Percentiles rank a stretch among this genome's conserved stretches.
Evolutionary conservation across 2,797 vertebrate species (phyloP).

Genomic region (Lophius americanus): DNA sequence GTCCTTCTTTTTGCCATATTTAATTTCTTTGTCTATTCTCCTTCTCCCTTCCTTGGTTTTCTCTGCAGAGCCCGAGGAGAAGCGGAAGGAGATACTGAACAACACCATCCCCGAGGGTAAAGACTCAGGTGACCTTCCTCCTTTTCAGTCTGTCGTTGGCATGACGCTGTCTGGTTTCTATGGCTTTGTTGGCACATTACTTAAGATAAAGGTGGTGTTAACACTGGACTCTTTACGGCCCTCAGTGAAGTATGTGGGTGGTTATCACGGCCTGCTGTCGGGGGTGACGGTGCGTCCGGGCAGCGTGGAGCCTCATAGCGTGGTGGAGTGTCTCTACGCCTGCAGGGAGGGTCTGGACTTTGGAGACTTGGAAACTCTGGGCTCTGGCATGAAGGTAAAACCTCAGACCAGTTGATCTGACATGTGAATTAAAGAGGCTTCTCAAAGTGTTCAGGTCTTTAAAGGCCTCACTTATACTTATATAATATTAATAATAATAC

Average conservation of each 20-base stretch:
- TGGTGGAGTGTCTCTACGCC: conserved; percentile 98
- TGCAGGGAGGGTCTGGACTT: conserved; percentile 99
- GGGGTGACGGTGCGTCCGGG: conserved; percentile 95
- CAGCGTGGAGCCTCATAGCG: conserved; percentile 95
- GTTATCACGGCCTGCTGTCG: conserved; percentile 96
- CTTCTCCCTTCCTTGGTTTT: conserved; percentile 21
- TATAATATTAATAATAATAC: too few species aligned
- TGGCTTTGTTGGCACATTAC: conserved; percentile 18
- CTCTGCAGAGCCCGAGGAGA: conserved; percentile 81
- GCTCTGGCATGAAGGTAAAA: conserved; percentile 98
- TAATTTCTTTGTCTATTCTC: conserved; percentile 26
- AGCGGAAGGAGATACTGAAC: conserved; percentile 82
- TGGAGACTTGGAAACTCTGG: conserved; percentile 97
- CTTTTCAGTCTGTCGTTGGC: conserved; percentile 37
- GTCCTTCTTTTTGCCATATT: conserved; percentile 1
- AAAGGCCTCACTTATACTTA: too few species aligned
- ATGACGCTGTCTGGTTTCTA: conserved; percentile 5
- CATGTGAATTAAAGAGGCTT: too few species aligned
- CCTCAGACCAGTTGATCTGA: background rate
- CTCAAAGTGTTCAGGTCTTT: background rate
- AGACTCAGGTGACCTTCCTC: conserved; percentile 76
- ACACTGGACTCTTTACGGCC: conserved; percentile 16
- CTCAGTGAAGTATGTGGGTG: conserved; percentile 86
- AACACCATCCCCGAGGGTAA: conserved; percentile 83
- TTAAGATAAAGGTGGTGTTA: conserved; percentile 9